A percentile compares a stretch with the other conserved stretches of the same genome.
Conservation (phyloP, 2,797 vertebrate genomes). For the Xenops minutus region DNA sequence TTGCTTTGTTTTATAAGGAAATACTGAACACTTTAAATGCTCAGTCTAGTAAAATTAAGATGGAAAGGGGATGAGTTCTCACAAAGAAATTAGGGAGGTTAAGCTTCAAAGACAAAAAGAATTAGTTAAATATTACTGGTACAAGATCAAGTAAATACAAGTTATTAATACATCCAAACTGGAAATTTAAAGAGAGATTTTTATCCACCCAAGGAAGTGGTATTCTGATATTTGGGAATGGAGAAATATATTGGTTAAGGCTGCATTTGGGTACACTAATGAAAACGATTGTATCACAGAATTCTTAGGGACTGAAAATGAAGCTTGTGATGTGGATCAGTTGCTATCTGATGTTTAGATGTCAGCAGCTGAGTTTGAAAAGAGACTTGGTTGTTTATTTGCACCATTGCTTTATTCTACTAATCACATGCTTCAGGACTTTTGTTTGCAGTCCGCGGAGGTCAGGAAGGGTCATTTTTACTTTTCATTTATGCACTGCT, state of each 20-base stretch:
- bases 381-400: constrained; percentile 64
- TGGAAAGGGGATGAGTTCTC: neutral
- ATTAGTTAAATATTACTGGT: neutral
- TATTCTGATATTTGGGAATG: neutral
- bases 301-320: constrained; percentile 57
- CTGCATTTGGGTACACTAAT: neutral
- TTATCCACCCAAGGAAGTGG: neutral
- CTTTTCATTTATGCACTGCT: constrained; percentile 39
- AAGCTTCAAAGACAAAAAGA: neutral
- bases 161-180: neutral
- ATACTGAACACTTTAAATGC: neutral
- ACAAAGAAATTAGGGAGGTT: neutral
- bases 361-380: constrained; percentile 69
- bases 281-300: neutral
- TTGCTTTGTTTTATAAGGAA: neutral
- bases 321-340: constrained; percentile 66
- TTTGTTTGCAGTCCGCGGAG: constrained; percentile 31
- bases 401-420: constrained; percentile 58
- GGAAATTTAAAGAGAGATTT: neutral
- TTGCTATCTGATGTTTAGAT: constrained; percentile 61
- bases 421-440: constrained; percentile 66
- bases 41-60: neutral
- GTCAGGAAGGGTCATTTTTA: constrained; percentile 63
- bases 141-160: neutral
- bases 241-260: neutral